Conservation (phyloP, 2,888 invertebrate genomes). For the Drosophila neonasuta region DNA sequence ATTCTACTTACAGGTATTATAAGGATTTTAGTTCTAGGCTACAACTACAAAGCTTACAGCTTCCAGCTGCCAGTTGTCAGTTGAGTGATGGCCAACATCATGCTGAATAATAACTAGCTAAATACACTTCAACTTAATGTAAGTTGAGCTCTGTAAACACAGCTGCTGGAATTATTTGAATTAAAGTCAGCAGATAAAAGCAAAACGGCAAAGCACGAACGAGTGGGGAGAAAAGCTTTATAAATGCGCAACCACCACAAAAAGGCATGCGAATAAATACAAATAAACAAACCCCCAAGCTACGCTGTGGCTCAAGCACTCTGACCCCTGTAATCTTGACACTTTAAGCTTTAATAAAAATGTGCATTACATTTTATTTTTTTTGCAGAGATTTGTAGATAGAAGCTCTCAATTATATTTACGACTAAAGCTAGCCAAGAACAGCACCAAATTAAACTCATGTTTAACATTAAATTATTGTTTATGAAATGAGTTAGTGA, state of each 20-base stretch:
- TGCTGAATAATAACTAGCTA: constrained; percentile 52
- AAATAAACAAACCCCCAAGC: constrained; percentile 11
- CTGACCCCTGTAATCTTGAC: background rate
- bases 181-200: constrained; percentile 12
- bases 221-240: constrained; percentile 31
- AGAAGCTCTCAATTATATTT: no score
- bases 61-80: constrained; percentile 1
- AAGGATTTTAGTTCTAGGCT: background rate
- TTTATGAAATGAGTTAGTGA: no score
- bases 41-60: background rate
- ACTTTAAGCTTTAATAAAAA: constrained; percentile 5
- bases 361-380: background rate
- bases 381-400: background rate
- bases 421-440: no score
- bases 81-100: constrained; percentile 40
- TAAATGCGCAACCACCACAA: constrained; percentile 37
- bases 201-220: background rate
- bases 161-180: constrained; percentile 36
- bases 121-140: constrained; percentile 37
- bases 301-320: constrained; percentile 9
- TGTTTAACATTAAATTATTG: no score
- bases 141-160: constrained; percentile 16
- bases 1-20: constrained; percentile 8
- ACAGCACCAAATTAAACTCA: no score
- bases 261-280: constrained; percentile 26